Evolutionary conservation across 2,797 vertebrate species (phyloP), one percentile per base, ranked within the genome.

Genomic region (Acipenser transmontanus): DNA sequence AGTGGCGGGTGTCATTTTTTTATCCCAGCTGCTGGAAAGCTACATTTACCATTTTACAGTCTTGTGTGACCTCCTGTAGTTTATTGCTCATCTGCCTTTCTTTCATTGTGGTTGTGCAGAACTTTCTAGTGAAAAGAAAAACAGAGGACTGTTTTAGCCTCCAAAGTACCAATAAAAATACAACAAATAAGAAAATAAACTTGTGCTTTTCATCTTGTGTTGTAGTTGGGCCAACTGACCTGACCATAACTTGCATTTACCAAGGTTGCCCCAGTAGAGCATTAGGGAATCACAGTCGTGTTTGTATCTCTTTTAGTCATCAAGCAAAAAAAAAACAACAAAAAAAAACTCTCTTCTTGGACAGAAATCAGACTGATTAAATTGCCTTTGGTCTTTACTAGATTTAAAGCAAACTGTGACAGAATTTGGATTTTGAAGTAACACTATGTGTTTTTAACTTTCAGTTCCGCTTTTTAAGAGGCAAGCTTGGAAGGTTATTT

Each of bases 1-100:
- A 34, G 17, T 61, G 60, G 17, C 1, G 20, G 60, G 54, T 57
- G 7, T 57, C 12, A 57, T n/a, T 9, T 8, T 34, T 69, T 64
- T 72, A 69, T 71, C 68, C 63, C 61, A 61, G 66, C 68, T 65
- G 69, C 74, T 73, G 81, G 83, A 82, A 34, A 6, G 50, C 47
- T 49, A 61, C 4, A 47, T 60, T 67, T 13, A 4, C 50, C 17
- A 54, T 47, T 6, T 17, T 50, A 50, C 60, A 61, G 50, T 59
- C 66, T 9, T 12, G 49, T 61, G 50, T 61, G 20, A 61, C 60
- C 60, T 47, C 10, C 17, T 50, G 49, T 59, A 50, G 59, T 34
- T 59, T 50, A 49, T 61, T 51, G 59, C 49, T 67, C 66, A 62
- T 67, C 59, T 67, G 59, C 34, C 66, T 67, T 81, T 34, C 34